Percentiles rank a stretch among this genome's conserved stretches.
phyloP scores from a whole-genome alignment of 1,140 invertebrate genomes.

The Drosophila bipectinata region DNA sequence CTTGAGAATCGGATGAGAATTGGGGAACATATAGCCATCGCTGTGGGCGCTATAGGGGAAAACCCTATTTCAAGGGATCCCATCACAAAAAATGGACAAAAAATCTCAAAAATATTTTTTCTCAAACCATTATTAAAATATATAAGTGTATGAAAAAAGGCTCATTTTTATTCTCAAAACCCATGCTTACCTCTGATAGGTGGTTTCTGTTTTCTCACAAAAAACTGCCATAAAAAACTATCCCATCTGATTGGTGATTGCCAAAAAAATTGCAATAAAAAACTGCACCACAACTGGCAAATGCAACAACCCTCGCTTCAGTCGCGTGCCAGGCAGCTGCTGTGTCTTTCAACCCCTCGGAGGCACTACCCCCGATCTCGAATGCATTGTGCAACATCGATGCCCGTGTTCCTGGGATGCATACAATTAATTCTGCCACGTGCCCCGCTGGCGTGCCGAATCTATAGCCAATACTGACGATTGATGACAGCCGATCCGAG shows the following conservation, averaged over 20 bases:
- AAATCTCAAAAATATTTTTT: too few relatives aligned
- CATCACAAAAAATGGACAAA: too few relatives aligned
- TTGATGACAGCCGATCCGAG: slow-evolving; percentile 53
- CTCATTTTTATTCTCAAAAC: background rate
- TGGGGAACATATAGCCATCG: too few relatives aligned
- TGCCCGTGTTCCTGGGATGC: slow-evolving; percentile 15
- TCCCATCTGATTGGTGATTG: slow-evolving; percentile 51
- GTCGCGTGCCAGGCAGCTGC: slow-evolving; percentile 38
- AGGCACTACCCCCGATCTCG: background rate
- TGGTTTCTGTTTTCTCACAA: background rate
- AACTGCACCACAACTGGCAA: slow-evolving; percentile 49
- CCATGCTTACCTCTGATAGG: slow-evolving; percentile 48
- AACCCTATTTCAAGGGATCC: too few relatives aligned
- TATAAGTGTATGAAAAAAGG: background rate
- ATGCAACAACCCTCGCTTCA: slow-evolving; percentile 35
- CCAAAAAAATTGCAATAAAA: slow-evolving; percentile 65
- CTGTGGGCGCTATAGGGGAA: too few relatives aligned
- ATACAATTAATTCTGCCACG: slow-evolving; percentile 67
- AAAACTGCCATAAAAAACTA: slow-evolving; percentile 46
- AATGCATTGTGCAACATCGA: slow-evolving; percentile 34
- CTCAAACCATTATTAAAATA: too few relatives aligned
- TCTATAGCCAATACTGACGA: slow-evolving; percentile 59
- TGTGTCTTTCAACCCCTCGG: slow-evolving; percentile 29
- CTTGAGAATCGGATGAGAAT: too few relatives aligned
- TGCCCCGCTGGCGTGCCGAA: slow-evolving; percentile 57